These are phyloP conservation scores for Gymnogyps californianus DNA, from an alignment of 2,113 vertebrate genomes.

Conservation along the genomic window DNA sequence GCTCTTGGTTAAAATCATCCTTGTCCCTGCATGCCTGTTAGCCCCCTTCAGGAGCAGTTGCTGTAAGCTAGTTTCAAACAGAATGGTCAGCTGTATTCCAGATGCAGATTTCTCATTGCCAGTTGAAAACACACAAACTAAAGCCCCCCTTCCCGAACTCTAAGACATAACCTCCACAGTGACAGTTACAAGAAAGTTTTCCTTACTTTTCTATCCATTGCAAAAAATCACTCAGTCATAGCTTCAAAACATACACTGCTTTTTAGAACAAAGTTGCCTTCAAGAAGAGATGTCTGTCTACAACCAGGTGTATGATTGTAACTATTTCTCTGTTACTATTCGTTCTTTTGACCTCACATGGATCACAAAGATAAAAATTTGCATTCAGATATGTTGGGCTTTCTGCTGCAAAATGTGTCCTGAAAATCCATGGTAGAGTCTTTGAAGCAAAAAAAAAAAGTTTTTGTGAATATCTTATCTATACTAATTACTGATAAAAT, in stretches of 20 bases:
- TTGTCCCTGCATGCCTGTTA: background rate
- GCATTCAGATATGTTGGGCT: accelerated
- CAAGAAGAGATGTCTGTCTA: background rate
- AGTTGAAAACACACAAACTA: background rate
- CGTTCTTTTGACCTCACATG: background rate
- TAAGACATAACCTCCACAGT: background rate
- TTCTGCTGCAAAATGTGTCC: background rate
- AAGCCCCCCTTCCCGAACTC: background rate
- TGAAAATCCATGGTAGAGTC: background rate
- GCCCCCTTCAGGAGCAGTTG: background rate
- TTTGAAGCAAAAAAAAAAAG: background rate
- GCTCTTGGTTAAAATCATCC: background rate
- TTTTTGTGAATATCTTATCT: background rate
- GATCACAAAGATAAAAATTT: background rate
- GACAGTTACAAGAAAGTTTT: background rate
- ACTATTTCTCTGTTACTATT: background rate
- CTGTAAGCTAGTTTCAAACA: background rate
- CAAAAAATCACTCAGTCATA: background rate
- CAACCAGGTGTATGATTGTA: background rate
- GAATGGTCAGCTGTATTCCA: background rate
- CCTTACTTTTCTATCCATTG: background rate
- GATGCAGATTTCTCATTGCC: background rate
- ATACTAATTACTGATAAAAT: background rate
- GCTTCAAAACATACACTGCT: background rate
- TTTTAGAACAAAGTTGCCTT: background rate